Conservation (phyloP, 2,797 vertebrate genomes). For the Halcyon smyrnensis region DNA sequence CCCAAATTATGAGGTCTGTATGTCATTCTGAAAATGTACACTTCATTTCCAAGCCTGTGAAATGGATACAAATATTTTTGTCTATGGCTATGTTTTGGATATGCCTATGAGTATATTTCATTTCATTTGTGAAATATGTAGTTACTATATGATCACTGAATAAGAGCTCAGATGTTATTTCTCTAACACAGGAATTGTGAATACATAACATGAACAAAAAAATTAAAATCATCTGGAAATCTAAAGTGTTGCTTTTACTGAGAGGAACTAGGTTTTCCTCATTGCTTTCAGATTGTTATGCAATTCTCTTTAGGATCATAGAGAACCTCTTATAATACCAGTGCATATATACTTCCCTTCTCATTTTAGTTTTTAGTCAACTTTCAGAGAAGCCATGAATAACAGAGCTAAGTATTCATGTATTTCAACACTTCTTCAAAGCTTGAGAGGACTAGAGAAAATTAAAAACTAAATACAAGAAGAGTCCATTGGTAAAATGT, state of each 20-base stretch:
- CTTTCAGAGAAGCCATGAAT: not conserved
- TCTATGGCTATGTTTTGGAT: not conserved
- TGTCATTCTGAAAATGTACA: not conserved
- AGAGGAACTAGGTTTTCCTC: not conserved
- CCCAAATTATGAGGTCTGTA: not conserved
- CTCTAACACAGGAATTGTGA: not conserved
- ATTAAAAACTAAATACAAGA: not conserved
- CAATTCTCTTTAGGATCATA: not conserved
- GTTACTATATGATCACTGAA: not conserved
- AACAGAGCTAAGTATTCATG: fast-evolving
- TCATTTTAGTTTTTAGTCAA: not conserved
- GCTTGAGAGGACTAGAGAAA: not conserved
- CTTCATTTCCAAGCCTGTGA: not conserved
- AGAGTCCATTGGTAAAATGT: not conserved
- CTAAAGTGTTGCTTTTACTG: not conserved
- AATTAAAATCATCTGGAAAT: fast-evolving
- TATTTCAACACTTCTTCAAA: not conserved
- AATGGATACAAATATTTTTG: not conserved
- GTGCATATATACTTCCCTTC: fast-evolving
- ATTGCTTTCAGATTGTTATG: not conserved
- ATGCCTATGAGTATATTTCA: not conserved
- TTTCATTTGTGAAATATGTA: not conserved
- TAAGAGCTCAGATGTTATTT: not conserved
- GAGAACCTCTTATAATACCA: not conserved
- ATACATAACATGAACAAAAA: not conserved